phyloP scores from a whole-genome alignment of 2,888 invertebrate genomes.

The Isotomurus palustris region DNA sequence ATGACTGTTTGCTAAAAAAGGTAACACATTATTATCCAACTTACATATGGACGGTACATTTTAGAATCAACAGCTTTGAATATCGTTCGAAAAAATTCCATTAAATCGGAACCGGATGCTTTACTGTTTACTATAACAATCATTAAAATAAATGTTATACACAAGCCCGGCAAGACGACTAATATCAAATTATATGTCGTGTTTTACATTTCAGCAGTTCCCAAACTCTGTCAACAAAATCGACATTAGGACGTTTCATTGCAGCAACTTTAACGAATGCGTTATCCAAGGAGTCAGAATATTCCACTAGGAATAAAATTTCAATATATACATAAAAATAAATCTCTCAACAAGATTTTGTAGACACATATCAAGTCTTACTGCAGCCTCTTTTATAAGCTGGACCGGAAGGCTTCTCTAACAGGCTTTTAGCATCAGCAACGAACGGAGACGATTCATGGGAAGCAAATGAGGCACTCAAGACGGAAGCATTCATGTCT shows the following conservation, averaged over 20 bases:
- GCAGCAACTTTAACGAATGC: slow-evolving; percentile 29
- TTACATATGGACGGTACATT: slow-evolving; percentile 43
- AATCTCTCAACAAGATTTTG: background rate
- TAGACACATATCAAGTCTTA: background rate
- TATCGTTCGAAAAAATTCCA: slow-evolving; percentile 30
- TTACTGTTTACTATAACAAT: background rate
- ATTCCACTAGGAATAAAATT: slow-evolving; percentile 13
- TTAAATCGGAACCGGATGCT: slow-evolving; percentile 18
- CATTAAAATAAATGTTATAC: background rate
- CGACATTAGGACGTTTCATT: slow-evolving; percentile 33
- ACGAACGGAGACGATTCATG: background rate
- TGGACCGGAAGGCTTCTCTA: slow-evolving; percentile 27
- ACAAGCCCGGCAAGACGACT: no score
- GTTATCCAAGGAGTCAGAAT: slow-evolving; percentile 35
- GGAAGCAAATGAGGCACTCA: background rate
- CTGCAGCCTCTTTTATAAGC: slow-evolving; percentile 28
- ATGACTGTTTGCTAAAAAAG: background rate
- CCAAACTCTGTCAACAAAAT: slow-evolving; percentile 43
- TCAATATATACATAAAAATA: background rate
- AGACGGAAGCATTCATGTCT: background rate
- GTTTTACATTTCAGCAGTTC: slow-evolving; percentile 31
- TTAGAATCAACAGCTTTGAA: slow-evolving; percentile 34
- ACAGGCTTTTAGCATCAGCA: slow-evolving; percentile 3
- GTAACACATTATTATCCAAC: no score
- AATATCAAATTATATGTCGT: no score